Base-by-base conservation (phyloP, 2,797 vertebrate species). In the Oophaga sylvatica region DNA sequence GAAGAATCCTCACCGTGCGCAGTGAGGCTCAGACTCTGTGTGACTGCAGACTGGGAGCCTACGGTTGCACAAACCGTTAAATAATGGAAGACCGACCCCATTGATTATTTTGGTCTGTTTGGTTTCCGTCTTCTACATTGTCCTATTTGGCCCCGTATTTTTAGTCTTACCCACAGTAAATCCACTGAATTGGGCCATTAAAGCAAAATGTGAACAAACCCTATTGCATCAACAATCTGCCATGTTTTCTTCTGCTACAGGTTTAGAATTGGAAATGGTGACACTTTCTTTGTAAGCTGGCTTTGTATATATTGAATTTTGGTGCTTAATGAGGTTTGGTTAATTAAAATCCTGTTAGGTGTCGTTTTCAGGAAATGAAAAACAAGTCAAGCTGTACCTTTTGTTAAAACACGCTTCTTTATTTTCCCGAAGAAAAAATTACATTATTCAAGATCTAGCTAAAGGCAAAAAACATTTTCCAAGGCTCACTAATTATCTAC, bases 281-380 rank as follows among this genome's bases (percentile, higher is more conserved):
- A 4, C 12, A 57, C 26, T 59, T 45, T 60, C 41, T 84, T 84
- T 48, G 22, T 85, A 78, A 68, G 57, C 56, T 75, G 41, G 56
- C 82, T 56, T 17, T 60, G 60, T 26, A 56, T 48, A 71, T 73
- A 59, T 35, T 71, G 63, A 31, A 29, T 48, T 80, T 76, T 26
- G 80, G 48, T 41, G 53, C 53, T 57, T 60, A 73, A 80, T 80
- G 65, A 80, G 35, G 53, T 80, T 80, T 86, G 62, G 29, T 73
- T 86, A 80, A 86, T 86, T 86, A 80, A 80, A 83, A 86, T 67
- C 70, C 41, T 45, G 65, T 86, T 41, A 80, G 65, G 29, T 41
- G 15, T 53, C 6, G 5, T 35, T 59, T 70, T 80, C 63, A 70
- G 84, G 77, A 20, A 86, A 86, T 68, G 10, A 71, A 80, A 86